Percentiles rank a stretch among this genome's conserved stretches.
phyloP scores from a whole-genome alignment of 92 coral and sea anemone genomes.

The Pocillopora grandis region DNA sequence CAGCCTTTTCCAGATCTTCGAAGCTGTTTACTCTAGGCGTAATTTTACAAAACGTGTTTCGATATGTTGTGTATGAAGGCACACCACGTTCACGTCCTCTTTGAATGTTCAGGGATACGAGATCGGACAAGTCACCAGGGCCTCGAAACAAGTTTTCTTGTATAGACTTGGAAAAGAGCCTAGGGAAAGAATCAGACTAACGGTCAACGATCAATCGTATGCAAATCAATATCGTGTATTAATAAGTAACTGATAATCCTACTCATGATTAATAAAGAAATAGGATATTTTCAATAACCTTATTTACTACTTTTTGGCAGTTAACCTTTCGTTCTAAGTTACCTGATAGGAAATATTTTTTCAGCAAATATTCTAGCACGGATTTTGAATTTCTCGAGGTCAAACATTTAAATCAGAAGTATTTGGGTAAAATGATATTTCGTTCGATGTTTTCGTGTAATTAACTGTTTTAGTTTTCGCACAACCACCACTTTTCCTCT shows the following conservation, averaged over 20 bases:
- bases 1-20: neutral
- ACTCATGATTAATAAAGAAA: no score
- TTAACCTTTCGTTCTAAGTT: no score
- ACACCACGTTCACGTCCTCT: slow-evolving; percentile 60
- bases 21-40: neutral
- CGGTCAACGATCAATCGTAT: neutral
- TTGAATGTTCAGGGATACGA: slow-evolving; percentile 47
- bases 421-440: neutral
- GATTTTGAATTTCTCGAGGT: no score
- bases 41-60: slow-evolving; percentile 23
- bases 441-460: neutral
- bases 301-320: no score
- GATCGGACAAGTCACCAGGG: slow-evolving; percentile 41
- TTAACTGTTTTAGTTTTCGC: neutral
- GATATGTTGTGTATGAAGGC: slow-evolving; percentile 42
- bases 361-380: no score
- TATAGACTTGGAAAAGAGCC: slow-evolving; percentile 19
- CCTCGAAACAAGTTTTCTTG: slow-evolving; percentile 32
- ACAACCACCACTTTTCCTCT: no score
- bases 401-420: no score
- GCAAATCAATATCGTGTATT: neutral
- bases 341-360: no score
- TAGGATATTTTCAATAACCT: no score
- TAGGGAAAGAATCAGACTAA: neutral
- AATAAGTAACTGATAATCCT: no score